These are phyloP conservation scores for Trypoxylon attenuatum DNA, from an alignment of 2,888 invertebrate species.

Conservation along the genomic window DNA sequence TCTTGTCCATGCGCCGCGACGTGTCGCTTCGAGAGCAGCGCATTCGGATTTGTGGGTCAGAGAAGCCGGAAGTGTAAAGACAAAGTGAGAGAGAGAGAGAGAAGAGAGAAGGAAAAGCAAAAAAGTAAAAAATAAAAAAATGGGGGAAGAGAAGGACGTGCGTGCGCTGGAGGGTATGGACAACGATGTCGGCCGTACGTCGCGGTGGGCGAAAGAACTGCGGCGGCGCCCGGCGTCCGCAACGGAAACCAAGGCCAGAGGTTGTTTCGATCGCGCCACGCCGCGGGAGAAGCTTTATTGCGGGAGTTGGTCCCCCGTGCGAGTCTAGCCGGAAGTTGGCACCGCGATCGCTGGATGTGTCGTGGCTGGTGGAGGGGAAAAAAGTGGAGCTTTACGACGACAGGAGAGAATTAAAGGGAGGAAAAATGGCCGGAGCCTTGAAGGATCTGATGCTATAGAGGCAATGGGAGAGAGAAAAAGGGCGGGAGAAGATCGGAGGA, in stretches of 20 bases:
- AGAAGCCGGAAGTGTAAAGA: no score
- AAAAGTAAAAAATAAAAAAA: conserved; percentile 17
- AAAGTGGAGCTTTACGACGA: no score
- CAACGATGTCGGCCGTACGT: conserved; percentile 72
- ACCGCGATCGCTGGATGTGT: no score
- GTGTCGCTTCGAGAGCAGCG: conserved; percentile 51
- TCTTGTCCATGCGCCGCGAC: conserved; percentile 57
- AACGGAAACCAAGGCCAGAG: no score
- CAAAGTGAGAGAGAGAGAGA: conserved; percentile 3
- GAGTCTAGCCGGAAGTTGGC: no score
- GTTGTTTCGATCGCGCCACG: conserved; percentile 45
- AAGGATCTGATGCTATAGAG: not conserved
- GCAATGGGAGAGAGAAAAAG: not conserved
- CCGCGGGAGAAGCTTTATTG: conserved; percentile 3
- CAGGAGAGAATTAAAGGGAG: no score
- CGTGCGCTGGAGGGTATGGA: conserved; percentile 65
- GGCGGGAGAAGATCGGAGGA: not conserved
- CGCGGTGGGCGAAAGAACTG: conserved; percentile 75
- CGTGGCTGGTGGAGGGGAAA: no score
- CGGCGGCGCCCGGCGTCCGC: conserved; percentile 71
- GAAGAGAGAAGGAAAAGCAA: conserved; percentile 4
- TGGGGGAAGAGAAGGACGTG: conserved; percentile 32
- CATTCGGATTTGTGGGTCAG: no score
- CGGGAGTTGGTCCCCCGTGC: no score
- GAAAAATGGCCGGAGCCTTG: no score